Conservation (phyloP, 2,797 vertebrate genomes). For the Tapera naevia region DNA sequence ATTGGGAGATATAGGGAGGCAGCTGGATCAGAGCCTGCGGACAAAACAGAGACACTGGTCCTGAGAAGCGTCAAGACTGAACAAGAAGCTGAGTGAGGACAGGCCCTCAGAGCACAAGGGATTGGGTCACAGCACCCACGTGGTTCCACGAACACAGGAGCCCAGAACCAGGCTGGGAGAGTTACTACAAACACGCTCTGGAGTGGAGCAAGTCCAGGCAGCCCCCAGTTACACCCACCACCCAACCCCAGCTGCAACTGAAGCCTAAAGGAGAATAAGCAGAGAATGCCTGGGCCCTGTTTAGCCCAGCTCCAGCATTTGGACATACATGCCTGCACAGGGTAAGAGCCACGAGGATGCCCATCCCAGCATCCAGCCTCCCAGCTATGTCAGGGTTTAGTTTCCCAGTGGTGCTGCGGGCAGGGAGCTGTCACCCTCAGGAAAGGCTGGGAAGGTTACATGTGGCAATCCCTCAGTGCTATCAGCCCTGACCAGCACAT, state of each 20-base stretch:
- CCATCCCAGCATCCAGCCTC: neutral
- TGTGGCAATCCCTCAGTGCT: neutral
- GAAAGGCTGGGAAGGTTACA: neutral
- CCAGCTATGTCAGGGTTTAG: neutral
- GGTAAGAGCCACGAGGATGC: neutral
- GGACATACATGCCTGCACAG: neutral
- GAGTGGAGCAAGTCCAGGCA: neutral
- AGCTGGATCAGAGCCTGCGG: slow-evolving; percentile 92
- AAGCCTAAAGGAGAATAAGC: neutral
- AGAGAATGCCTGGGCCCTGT: neutral
- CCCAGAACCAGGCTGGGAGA: neutral
- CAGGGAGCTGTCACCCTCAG: neutral
- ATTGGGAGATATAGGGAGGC: slow-evolving; percentile 97
- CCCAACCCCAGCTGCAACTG: neutral
- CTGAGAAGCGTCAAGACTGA: neutral
- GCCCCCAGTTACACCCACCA: neutral
- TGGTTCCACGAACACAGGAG: neutral
- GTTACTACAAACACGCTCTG: neutral
- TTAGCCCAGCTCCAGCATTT: neutral
- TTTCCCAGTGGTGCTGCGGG: neutral
- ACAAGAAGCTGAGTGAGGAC: neutral
- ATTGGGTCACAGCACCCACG: rapidly evolving
- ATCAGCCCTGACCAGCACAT: neutral
- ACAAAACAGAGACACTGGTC: neutral
- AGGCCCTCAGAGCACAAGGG: neutral